These are phyloP conservation scores for Charadrius vociferus DNA, from an alignment of 2,113 vertebrate species.

Conservation along the genomic window DNA sequence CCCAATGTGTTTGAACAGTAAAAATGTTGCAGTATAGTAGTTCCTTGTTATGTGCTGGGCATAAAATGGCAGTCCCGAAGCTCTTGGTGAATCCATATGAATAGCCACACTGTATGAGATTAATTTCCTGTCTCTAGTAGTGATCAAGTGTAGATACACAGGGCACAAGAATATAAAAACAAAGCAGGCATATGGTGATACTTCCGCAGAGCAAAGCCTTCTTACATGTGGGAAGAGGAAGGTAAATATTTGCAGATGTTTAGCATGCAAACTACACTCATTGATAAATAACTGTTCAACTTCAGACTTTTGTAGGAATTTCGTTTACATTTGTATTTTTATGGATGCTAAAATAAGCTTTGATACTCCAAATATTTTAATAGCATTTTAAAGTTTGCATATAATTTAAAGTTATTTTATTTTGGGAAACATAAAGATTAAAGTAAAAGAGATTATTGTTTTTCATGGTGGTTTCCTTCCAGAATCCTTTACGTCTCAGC, in stretches of 20 bases:
- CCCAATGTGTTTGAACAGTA: neutral
- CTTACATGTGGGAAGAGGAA: neutral
- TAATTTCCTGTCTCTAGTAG: neutral
- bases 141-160: neutral
- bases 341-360: neutral
- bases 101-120: neutral
- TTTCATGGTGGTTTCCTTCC: neutral
- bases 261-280: neutral
- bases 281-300: neutral
- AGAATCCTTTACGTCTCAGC: constrained; percentile 67
- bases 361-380: neutral
- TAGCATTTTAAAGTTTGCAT: neutral
- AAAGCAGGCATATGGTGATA: neutral
- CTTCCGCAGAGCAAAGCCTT: neutral
- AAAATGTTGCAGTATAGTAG: neutral
- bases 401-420: neutral
- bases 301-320: neutral
- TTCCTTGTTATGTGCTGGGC: neutral
- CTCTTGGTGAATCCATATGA: neutral
- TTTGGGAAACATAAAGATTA: neutral
- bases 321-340: neutral
- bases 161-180: neutral
- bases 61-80: neutral
- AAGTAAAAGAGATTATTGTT: neutral
- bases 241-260: neutral